A percentile compares a stretch with the other conserved stretches of the same genome.
phyloP scores from a whole-genome alignment of 2,797 vertebrate species.

The Amazonetta brasiliensis region DNA sequence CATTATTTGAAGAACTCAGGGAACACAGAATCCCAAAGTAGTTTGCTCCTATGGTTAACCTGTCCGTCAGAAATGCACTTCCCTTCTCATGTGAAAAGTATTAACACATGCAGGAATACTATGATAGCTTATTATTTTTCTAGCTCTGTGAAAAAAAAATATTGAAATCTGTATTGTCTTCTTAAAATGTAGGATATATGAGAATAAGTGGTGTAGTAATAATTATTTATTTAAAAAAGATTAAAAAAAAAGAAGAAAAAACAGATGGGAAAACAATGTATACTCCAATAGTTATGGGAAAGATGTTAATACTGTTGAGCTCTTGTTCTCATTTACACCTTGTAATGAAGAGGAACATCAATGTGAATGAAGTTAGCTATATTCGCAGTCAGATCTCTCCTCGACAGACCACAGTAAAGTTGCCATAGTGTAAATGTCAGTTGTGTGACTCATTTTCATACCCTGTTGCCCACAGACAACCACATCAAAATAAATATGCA shows the following conservation, averaged over 20 bases:
- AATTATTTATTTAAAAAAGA: not conserved
- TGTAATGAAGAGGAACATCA: not conserved
- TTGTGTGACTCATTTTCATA: slow-evolving; percentile 23
- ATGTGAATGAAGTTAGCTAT: not conserved
- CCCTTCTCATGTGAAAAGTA: not conserved
- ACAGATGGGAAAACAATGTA: not conserved
- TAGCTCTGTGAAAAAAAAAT: not conserved
- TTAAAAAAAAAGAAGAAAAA: not conserved
- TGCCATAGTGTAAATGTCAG: not conserved
- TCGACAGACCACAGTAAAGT: fast-evolving
- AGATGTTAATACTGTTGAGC: not conserved
- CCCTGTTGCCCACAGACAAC: not conserved
- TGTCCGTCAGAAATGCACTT: not conserved
- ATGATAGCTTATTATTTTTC: not conserved
- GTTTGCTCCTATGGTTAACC: not conserved
- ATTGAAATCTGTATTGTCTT: not conserved
- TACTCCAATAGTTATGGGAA: not conserved
- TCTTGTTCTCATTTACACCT: not conserved
- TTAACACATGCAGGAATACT: not conserved
- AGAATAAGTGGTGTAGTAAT: not conserved
- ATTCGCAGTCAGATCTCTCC: not conserved
- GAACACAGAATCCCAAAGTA: not conserved
- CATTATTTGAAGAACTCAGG: not conserved
- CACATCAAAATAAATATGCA: slow-evolving; percentile 36
- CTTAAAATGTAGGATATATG: not conserved